Evolutionary conservation across 1,140 invertebrate species (phyloP).

Genomic region (Bombus waltoni): DNA sequence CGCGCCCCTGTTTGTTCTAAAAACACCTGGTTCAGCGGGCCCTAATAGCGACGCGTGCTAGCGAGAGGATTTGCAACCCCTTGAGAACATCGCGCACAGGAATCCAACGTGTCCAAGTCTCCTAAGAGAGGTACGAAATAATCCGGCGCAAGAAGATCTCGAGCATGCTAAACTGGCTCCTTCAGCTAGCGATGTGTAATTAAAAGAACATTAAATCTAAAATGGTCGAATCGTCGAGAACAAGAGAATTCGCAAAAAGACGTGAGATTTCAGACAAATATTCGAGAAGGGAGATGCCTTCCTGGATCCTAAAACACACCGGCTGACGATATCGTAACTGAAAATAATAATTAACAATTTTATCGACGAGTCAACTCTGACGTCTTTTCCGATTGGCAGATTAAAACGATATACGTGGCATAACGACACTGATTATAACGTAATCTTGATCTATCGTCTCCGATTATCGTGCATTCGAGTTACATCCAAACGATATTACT

Average conservation of each 20-base stretch:
- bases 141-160: slow-evolving; percentile 16
- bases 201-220: slow-evolving; percentile 58
- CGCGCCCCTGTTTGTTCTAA: background rate
- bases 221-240: slow-evolving; percentile 34
- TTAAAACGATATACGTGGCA: too few species aligned
- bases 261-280: background rate
- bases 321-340: background rate
- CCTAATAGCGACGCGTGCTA: background rate
- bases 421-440: too few species aligned
- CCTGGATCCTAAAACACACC: too few species aligned
- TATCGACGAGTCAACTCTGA: too few species aligned
- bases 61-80: slow-evolving; percentile 8
- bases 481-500: too few species aligned
- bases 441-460: too few species aligned
- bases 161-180: background rate
- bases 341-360: too few species aligned
- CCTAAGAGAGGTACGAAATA: background rate
- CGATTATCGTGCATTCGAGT: too few species aligned
- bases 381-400: too few species aligned
- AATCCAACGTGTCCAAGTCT: background rate
- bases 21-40: background rate
- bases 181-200: slow-evolving; percentile 38
- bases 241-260: slow-evolving; percentile 22
- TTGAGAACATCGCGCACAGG: background rate
- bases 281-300: background rate